Base-by-base conservation (phyloP, 2,113 vertebrate genomes). In the Entelurus aequoreus region DNA sequence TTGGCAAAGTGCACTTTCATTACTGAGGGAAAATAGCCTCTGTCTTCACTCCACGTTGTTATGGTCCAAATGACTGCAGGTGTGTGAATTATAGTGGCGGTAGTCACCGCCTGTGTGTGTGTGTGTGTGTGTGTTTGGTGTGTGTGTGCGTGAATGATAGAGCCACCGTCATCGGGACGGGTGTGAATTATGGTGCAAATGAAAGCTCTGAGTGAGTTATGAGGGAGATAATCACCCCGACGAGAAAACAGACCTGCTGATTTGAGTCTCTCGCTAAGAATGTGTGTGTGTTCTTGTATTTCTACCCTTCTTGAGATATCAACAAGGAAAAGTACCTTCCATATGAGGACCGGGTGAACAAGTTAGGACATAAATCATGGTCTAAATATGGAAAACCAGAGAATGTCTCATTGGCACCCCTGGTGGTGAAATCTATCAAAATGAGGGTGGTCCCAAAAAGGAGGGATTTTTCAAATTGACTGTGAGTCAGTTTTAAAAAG, bases 191-290 rank as follows among this genome's bases (percentile, higher is more conserved):
- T 79, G 48, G 75, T 62, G 76, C 73, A 79, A 81, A 77, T 84
- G 82, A 82, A 86, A 84, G 75, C 77, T 73, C 71, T 54, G 71
- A 82, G 80, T 84, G 87, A 86, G 75, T 87, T 86, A 88, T 77
- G 80, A 72, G 75, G 68, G 72, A 68, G 78, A 87, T 86, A 85
- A 86, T 87, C 80, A 88, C 75, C 75, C 65, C 61, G 82, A 78
- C 57, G 75, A 81, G 69, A 68, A 84, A 84, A 78, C 77, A 77
- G 77, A 70, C 62, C 60, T 38, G 58, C 69, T 72, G 71, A 78
- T 75, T 62, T 65, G 50, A 73, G 56, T 53, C 66, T 78, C 63
- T 65, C 12, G 44, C 50, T 48, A 70, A 50, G 55, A 49, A 2
- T 19, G 19, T 19, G 19, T 19, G 19, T 19, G 19, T 19, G 19